phyloP scores from a whole-genome alignment of 2,113 vertebrate species.

The Dinomys branickii region DNA sequence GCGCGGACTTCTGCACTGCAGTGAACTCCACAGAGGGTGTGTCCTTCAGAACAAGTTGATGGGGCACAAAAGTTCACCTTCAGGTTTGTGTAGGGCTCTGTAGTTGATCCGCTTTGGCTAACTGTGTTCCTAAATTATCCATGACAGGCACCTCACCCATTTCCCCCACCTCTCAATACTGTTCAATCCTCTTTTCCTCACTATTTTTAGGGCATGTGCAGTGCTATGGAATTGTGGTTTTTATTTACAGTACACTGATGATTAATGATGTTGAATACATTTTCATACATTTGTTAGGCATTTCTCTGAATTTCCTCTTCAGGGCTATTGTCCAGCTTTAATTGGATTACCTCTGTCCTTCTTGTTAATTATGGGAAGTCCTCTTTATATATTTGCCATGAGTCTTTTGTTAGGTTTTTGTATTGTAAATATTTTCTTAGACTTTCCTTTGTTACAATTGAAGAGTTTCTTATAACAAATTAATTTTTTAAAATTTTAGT shows the following conservation, averaged over 20 bases:
- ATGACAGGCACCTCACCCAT: background rate
- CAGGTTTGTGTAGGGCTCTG: background rate
- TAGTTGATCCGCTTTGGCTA: background rate
- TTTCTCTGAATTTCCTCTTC: background rate
- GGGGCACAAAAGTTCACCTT: background rate
- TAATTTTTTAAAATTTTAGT: conserved; percentile 36
- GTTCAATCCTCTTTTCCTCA: background rate
- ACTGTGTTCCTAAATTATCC: background rate
- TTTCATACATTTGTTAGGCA: background rate
- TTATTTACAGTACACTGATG: background rate
- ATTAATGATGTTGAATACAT: background rate
- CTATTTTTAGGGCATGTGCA: background rate
- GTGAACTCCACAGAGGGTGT: background rate
- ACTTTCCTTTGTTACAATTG: background rate
- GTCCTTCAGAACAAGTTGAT: background rate
- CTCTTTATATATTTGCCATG: background rate
- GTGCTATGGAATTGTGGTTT: background rate
- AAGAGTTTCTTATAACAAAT: conserved; percentile 36
- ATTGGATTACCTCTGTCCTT: conserved; percentile 13
- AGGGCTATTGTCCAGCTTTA: conserved; percentile 44
- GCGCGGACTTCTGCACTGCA: background rate
- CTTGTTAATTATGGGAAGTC: conserved; percentile 23
- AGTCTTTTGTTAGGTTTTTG: background rate
- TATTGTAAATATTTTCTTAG: background rate
- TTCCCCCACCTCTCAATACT: background rate